Base-by-base conservation (phyloP, 1,140 invertebrate species). In the Aphelenchoides besseyi region DNA sequence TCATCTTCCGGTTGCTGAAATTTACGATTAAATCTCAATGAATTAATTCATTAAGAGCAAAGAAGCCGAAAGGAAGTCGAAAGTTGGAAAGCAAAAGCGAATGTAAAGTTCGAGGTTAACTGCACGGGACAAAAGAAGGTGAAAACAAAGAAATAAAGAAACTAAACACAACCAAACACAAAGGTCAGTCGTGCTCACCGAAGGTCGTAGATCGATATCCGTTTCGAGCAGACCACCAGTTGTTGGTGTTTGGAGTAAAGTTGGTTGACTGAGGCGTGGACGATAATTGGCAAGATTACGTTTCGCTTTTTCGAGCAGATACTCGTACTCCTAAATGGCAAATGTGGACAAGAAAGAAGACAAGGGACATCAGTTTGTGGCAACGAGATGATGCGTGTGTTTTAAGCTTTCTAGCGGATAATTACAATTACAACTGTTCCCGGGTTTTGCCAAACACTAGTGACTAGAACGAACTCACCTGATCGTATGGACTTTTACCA, bases 301-400 rank as follows among this genome's bases (percentile, higher is more conserved):
- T 66, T 82, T 78, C 9, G 81, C 79, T 62, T 84, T 80, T 30
- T 70, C 80, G 26, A 82, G 64, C 54, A 82, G 73, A 29, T 69
- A 69, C 32, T 73, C 73, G 69, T 70, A 82, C 67, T 84, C 82
- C 81, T 82, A 70, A 36, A 67, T 62, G 30, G 37, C 35, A 28
- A 9, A 69, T 16, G 5, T 28, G 23, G 1, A 29, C 23, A 70
- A n/a, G 35, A 35, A 29, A 23, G 3, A 36, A 70, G 12, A 28
- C 18, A 33, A 70, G 29, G 35, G 29, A 3, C 5, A 68, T 30
- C 5, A 12, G 16, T 3, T 41, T 1, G 30, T 12, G 16, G 26
- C 0, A 68, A 68, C 16, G 28, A 28, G 18, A 64, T n/a, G 36
- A 26, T 16, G 2, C 41, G 41, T 48, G 41, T n/a, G n/a, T n/a